Evolutionary conservation across 2,113 vertebrate species (phyloP), one percentile per base, ranked within the genome.

Genomic region (Climacteris rufus): DNA sequence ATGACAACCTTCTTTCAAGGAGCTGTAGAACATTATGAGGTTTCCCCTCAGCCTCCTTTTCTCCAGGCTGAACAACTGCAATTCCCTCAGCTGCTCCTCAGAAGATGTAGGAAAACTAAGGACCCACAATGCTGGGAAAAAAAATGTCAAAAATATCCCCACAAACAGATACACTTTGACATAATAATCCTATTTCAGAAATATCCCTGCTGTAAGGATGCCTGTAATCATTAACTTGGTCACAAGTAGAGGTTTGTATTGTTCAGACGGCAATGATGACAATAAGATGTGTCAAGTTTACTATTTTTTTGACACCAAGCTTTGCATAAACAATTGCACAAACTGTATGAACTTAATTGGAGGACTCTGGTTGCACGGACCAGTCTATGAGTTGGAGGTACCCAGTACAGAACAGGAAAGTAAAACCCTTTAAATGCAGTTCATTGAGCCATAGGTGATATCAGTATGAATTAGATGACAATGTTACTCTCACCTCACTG

Each of bases 211-310:
- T 57, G 21, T 50, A 70, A 57, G 52, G 71, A 22, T 2, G 1
- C 6, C 17, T 72, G 9, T 4, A 70, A 28, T 19, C 1, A 0
- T 4, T n/a, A 16, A 13, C 22, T 69, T 44, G 15, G 18, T 64
- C 35, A 14, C 20, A 61, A 53, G 12, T 3, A 42, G 8, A 4
- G 4, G 7, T 15, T 68, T 68, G 10, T 39, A 33, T 56, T 45
- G 8, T 37, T 92, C 66, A 63, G 27, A 54, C 17, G 15, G 8
- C 42, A 35, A 56, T 0, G 0, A 16, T 13, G 65, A 18, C 11
- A 25, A 5, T 21, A 17, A 50, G 20, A 45, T 37, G 13, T 37
- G 15, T 31, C 19, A 22, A 42, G 13, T 0, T 63, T 23, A 5
- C 3, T 39, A 4, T 5, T 74, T 80, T 61, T 56, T 12, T 86